Conservation (phyloP, 2,113 vertebrate genomes). For the Ctenomys sociabilis region DNA sequence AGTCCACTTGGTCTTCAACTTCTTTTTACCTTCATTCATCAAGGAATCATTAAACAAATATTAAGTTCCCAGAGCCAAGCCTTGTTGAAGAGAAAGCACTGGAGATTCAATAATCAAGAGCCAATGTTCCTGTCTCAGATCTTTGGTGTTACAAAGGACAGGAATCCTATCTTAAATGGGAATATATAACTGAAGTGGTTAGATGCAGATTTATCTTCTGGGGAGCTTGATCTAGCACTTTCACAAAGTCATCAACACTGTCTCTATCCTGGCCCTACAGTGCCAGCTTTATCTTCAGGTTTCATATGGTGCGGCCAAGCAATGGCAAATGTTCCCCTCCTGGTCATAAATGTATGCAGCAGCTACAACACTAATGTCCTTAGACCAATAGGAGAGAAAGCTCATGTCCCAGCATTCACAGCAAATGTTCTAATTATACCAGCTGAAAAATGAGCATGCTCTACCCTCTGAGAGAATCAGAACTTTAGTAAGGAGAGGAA, state of each 20-base stretch:
- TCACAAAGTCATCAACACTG: neutral
- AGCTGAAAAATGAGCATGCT: neutral
- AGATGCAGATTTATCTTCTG: neutral
- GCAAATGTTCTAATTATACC: neutral
- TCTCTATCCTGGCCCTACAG: neutral
- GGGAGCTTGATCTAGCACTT: neutral
- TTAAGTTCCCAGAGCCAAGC: neutral
- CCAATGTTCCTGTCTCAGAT: neutral
- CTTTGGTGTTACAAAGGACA: conserved; percentile 32
- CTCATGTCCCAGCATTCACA: neutral
- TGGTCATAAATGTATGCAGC: neutral
- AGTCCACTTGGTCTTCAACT: neutral
- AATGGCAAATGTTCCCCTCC: neutral
- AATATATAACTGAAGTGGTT: neutral
- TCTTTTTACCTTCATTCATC: neutral
- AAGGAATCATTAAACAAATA: conserved; percentile 13
- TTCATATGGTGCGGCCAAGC: neutral
- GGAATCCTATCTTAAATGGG: neutral
- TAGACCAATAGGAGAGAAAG: neutral
- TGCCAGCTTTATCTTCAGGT: neutral
- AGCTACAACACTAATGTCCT: neutral
- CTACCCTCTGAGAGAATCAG: conserved; percentile 14
- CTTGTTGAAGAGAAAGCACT: neutral
- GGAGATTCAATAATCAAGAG: neutral
- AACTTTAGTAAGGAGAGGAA: neutral